phyloP scores from a whole-genome alignment of 2,888 invertebrate species.

The Halocaridina rubra region DNA sequence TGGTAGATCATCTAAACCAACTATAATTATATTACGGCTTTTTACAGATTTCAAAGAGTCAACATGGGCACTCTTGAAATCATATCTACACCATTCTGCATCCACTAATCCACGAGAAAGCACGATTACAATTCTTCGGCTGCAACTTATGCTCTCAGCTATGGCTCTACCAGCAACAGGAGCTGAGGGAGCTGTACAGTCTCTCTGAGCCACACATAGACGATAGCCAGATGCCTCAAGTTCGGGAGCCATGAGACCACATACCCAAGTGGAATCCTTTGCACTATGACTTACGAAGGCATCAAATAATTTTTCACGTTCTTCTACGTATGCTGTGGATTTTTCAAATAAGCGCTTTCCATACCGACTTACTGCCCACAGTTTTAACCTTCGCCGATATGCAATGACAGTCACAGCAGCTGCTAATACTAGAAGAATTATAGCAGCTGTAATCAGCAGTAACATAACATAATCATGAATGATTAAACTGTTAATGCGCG shows the following conservation, averaged over 20 bases:
- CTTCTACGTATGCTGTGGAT: slow-evolving; percentile 55
- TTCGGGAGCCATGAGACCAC: slow-evolving; percentile 87
- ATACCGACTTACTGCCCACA: slow-evolving; percentile 85
- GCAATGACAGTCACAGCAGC: slow-evolving; percentile 77
- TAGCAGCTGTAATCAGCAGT: slow-evolving; percentile 78
- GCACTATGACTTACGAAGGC: slow-evolving; percentile 95
- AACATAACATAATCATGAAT: slow-evolving; percentile 82
- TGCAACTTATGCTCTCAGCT: slow-evolving; percentile 75
- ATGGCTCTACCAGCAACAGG: slow-evolving; percentile 94
- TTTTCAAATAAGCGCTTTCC: slow-evolving; percentile 78
- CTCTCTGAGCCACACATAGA: slow-evolving; percentile 90
- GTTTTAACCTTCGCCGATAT: slow-evolving; percentile 82
- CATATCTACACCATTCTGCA: slow-evolving; percentile 88
- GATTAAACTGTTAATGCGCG: slow-evolving; percentile 57
- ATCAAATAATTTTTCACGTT: slow-evolving; percentile 81
- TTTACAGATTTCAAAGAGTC: slow-evolving; percentile 83
- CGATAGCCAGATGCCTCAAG: slow-evolving; percentile 86
- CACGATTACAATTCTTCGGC: slow-evolving; percentile 86
- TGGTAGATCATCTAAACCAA: slow-evolving; percentile 85
- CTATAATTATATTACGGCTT: slow-evolving; percentile 81
- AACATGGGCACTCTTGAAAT: slow-evolving; percentile 88
- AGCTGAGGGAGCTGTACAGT: slow-evolving; percentile 81
- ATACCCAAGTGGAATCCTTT: slow-evolving; percentile 91
- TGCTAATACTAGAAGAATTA: slow-evolving; percentile 76
- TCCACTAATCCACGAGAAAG: slow-evolving; percentile 89